A percentile compares a stretch with the other conserved stretches of the same genome.
Conservation (phyloP, 2,888 invertebrate species). For the Mechanitis messenoides region DNA sequence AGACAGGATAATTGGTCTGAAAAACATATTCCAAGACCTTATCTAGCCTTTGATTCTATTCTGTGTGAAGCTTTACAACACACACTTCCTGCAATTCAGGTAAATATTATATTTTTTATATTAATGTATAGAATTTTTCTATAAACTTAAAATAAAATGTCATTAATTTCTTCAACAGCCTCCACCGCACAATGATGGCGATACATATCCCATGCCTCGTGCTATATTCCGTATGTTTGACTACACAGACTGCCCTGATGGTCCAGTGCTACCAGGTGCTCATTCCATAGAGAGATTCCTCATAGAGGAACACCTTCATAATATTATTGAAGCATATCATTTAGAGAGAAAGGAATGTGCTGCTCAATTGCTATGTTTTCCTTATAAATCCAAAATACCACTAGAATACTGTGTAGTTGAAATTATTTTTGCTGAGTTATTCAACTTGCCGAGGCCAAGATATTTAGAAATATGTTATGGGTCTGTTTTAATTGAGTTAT, state of each 20-base stretch:
- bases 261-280: conserved; percentile 92
- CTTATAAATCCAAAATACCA: conserved; percentile 95
- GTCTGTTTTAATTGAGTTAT: conserved; percentile 95
- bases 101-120: conserved; percentile 27
- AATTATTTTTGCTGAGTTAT: conserved; percentile 95
- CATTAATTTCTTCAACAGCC: conserved; percentile 74
- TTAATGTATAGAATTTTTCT: not conserved
- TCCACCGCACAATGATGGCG: conserved; percentile 93
- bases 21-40: conserved; percentile 96
- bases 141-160: not conserved
- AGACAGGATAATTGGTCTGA: conserved; percentile 97
- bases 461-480: conserved; percentile 96
- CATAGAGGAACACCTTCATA: conserved; percentile 97
- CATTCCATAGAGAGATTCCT: conserved; percentile 98
- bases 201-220: conserved; percentile 94
- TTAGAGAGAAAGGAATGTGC: conserved; percentile 97
- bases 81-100: conserved; percentile 89
- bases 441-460: conserved; percentile 92
- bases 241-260: conserved; percentile 98
- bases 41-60: conserved; percentile 95
- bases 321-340: conserved; percentile 92
- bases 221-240: conserved; percentile 98
- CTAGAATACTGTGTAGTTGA: conserved; percentile 99
- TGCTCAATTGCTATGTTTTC: conserved; percentile 92
- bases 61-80: conserved; percentile 97